Base-by-base conservation (phyloP, 2,113 vertebrate species). In the Anhinga rufa region DNA sequence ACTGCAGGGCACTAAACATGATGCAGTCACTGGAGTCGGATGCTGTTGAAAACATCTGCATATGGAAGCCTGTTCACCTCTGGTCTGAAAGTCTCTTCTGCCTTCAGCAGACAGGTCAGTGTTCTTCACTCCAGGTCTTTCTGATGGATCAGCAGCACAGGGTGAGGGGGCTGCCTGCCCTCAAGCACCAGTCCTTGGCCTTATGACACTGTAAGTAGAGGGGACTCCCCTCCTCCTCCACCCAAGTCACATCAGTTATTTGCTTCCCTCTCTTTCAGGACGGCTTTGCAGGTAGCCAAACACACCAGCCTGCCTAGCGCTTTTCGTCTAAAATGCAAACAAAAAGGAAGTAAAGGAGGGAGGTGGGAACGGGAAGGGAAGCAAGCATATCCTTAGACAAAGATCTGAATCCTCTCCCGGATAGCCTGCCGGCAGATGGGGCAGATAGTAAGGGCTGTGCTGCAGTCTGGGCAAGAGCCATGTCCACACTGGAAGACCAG, bases 401-500 rank as follows among this genome's bases (percentile, higher is more conserved):
- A 99, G 84, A 99, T 98, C 94, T 98, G 99, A 94, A 99, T 99
- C 91, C 99, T 98, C 96, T 99, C 99, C 2, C 99, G 99, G 98
- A 99, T 99, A 89, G 98, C 98, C 98, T 99, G 99, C 82, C 99
- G 97, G 98, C 99, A 99, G 97, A 99, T 99, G 51, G 99, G 99
- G 96, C 99, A 99, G 68, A 99, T 98, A 48, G 98, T 99, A 29
- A 99, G 98, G 3, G 99, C 98, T 1, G 98, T 97, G 74, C 99
- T 99, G 97, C 99, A 99, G 90, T 99, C 99, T 3, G 99, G 98
- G 97, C 99, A 99, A 7, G 99, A 99, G 87, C 99, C 99, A 14
- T 99, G 99, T 57, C 99, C 99, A 2, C 99, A 99, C 98, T 99
- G 99, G 98, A 99, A 99, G 97, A 99, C 99, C 95, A 99, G 98